Base-by-base conservation (phyloP, 2,797 vertebrate species). In the Coreius guichenoti region DNA sequence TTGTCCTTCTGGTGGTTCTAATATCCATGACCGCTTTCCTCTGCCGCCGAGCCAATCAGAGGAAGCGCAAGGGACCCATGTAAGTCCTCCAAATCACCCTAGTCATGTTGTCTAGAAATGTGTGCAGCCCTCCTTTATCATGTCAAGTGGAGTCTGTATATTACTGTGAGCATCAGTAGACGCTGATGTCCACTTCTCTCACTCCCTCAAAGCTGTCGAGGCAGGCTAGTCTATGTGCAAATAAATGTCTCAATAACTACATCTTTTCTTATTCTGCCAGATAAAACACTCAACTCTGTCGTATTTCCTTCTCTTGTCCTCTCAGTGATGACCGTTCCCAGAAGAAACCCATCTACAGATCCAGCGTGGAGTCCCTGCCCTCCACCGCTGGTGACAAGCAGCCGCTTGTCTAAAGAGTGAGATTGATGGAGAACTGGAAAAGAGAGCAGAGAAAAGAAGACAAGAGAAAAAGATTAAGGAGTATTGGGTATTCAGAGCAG, bases 291-390 rank as follows among this genome's bases (percentile, higher is more conserved):
- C 84, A 36, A 58, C 36, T 82, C 65, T 45, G 36, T 21, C 7
- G 0, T 70, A 56, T 84, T 69, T 72, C 74, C 49, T 11, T 86
- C 74, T 51, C 78, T 70, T 17, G 23, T 51, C 65, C 56, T 63
- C 65, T 26, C 91, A 97, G 96, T 82, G 95, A 96, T 89, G 96
- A 96, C 88, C 92, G 75, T 12, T 96, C 94, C 79, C 95, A 95
- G 94, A 96, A 94, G 85, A 96, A 95, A 86, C 96, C 96, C 23
- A 96, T 97, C 93, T 97, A 96, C 94, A 95, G 88, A 90, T 86
- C 76, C 88, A 96, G 96, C 61, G 87, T 87, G 51, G 95, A 96
- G 89, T 95, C 95, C 33, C 89, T 96, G 65, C 81, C 90, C 65
- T 95, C 94, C 80, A 91, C 87, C n/a, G 70, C 78, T 1, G 93